These are phyloP conservation scores for Meta bourneti DNA, from an alignment of 2,888 invertebrate species.

Conservation along the genomic window DNA sequence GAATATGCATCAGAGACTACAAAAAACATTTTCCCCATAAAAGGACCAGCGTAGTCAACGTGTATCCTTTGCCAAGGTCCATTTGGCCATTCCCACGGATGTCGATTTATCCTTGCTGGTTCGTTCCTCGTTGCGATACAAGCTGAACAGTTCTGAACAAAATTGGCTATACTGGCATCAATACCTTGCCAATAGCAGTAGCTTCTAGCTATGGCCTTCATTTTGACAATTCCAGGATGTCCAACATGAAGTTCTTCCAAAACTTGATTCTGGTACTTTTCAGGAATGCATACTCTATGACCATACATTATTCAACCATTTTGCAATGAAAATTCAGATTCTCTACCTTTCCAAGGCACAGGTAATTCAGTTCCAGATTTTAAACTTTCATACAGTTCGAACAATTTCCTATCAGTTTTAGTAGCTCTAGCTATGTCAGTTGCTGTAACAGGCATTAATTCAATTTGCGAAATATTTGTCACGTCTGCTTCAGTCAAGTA, in stretches of 20 bases:
- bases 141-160: constrained; percentile 62
- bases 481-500: constrained; percentile 63
- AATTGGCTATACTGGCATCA: constrained; percentile 55
- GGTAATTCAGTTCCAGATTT: constrained; percentile 64
- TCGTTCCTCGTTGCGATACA: constrained; percentile 62
- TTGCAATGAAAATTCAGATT: constrained; percentile 63
- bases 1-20: constrained; percentile 60
- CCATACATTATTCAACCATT: constrained; percentile 62
- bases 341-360: constrained; percentile 62
- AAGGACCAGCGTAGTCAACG: constrained; percentile 67
- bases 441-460: constrained; percentile 65
- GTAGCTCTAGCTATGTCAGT: constrained; percentile 63
- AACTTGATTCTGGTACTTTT: not conserved
- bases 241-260: not conserved
- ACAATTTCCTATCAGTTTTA: constrained; percentile 64
- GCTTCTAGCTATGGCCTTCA: constrained; percentile 64
- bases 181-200: constrained; percentile 66
- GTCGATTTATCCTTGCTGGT: constrained; percentile 62
- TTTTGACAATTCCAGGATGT: constrained; percentile 62
- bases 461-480: constrained; percentile 59
- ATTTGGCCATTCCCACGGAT: constrained; percentile 51
- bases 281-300: constrained; percentile 25
- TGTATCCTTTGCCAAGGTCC: constrained; percentile 60
- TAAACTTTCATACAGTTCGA: constrained; percentile 65
- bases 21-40: constrained; percentile 59